phyloP scores from a whole-genome alignment of 2,113 vertebrate genomes.

The Accipiter virgatus region DNA sequence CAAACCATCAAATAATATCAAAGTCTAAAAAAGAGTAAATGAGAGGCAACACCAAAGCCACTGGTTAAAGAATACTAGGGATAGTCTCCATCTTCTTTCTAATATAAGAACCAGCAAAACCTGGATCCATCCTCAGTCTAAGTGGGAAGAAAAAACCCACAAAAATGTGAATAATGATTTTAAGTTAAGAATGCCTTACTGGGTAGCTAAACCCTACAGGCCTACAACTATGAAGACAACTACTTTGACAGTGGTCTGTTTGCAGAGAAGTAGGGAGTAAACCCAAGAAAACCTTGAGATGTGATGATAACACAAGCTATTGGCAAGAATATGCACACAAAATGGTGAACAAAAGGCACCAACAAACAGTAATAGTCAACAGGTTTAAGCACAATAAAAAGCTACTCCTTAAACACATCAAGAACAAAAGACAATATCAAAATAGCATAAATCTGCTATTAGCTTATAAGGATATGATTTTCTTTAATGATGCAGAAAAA shows the following conservation, averaged over 20 bases:
- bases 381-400: not conserved
- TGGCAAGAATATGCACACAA: not conserved
- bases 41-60: not conserved
- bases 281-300: not conserved
- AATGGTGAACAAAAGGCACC: not conserved
- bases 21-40: not conserved
- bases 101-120: not conserved
- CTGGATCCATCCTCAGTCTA: not conserved
- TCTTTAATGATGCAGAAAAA: not conserved
- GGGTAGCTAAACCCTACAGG: not conserved
- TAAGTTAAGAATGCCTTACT: not conserved
- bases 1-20: not conserved
- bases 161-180: not conserved
- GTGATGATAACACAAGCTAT: not conserved
- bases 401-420: not conserved
- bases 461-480: not conserved
- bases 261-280: not conserved
- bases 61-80: not conserved
- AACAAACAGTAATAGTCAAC: not conserved
- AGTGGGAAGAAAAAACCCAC: not conserved
- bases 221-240: not conserved
- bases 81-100: not conserved
- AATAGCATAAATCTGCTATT: not conserved
- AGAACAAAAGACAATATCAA: not conserved
- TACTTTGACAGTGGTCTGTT: not conserved